Evolutionary conservation across 2,113 vertebrate genomes (phyloP), one percentile per base, ranked within the genome.

Genomic region (Varanus salvator): DNA sequence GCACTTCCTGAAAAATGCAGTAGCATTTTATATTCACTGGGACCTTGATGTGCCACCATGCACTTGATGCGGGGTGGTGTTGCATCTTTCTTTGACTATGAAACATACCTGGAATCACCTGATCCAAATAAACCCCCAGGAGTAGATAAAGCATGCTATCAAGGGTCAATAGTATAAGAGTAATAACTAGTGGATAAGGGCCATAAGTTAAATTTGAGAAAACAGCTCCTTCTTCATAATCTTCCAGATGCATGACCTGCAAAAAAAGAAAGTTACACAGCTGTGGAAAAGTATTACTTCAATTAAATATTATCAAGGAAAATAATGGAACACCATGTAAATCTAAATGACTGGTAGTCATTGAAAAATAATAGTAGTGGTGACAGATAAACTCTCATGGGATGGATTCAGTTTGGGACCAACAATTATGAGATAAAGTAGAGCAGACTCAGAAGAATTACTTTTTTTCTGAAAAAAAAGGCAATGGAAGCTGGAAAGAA

Each of bases 241-340:
- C 99, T 96, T 99, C 99, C 90, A 99, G 97, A 80, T 99, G 97
- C 95, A 99, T 99, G 90, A 99, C 98, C 99, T 99, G 93, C 72
- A 95, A 95, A 92, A 0, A 94, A 8, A 91, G 34, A 57, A 93
- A 86, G 1, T 60, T 0, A 11, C 11, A 84, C 57, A 14, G 60
- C 0, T 52, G 89, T 74, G 19, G 34, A 34, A 3, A 3, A 2
- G 17, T n/a, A 38, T 44, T 5, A 0, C 17, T 0, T 27, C 50
- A 8, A 29, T 48, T 64, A 72, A 38, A 14, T 74, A 82, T 27
- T 29, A 9, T 25, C 60, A 75, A 72, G 52, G 8, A 14, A 75
- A 29, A 69, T 75, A 68, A 27, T 0, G 44, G 17, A 14, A 38
- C 44, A 48, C 29, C 83, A n/a, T 57, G 54, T 54, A 68, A 77